Evolutionary conservation across 2,888 invertebrate species (phyloP).

Genomic region (Neria commutata): DNA sequence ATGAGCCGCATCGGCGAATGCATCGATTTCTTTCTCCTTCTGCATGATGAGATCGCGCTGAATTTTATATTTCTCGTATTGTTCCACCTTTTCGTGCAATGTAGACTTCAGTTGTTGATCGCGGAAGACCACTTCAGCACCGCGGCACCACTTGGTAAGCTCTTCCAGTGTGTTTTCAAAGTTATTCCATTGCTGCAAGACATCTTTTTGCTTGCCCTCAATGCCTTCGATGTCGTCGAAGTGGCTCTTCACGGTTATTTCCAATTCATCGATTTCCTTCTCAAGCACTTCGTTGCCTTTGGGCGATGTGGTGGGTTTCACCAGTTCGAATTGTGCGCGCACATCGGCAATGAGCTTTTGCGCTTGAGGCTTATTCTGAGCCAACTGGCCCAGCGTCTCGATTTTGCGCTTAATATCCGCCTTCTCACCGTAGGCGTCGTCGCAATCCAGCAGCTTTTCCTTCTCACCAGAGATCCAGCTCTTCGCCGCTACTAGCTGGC

Average conservation of each 20-base stretch:
- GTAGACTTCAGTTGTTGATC: conserved; percentile 85
- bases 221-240: conserved; percentile 71
- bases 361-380: conserved; percentile 71
- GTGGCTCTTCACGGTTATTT: conserved; percentile 71
- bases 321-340: conserved; percentile 69
- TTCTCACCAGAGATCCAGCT: conserved; percentile 83
- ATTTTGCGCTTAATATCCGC: conserved; percentile 78
- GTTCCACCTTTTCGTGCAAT: conserved; percentile 78
- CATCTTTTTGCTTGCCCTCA: conserved; percentile 75
- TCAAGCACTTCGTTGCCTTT: conserved; percentile 77
- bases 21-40: conserved; percentile 85
- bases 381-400: conserved; percentile 69
- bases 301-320: conserved; percentile 80
- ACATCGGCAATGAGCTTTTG: conserved; percentile 72
- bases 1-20: conserved; percentile 89
- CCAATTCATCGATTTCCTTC: conserved; percentile 74
- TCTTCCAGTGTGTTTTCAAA: conserved; percentile 83
- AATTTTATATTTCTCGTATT: conserved; percentile 74
- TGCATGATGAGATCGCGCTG: conserved; percentile 77
- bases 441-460: conserved; percentile 80
- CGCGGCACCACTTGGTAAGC: conserved; percentile 85
- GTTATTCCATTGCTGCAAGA: conserved; percentile 82
- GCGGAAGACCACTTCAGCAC: conserved; percentile 81
- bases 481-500: conserved; percentile 75
- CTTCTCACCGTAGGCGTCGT: conserved; percentile 85